Conservation (phyloP, 1,140 invertebrate species). For the Sitodiplosis mosellana region DNA sequence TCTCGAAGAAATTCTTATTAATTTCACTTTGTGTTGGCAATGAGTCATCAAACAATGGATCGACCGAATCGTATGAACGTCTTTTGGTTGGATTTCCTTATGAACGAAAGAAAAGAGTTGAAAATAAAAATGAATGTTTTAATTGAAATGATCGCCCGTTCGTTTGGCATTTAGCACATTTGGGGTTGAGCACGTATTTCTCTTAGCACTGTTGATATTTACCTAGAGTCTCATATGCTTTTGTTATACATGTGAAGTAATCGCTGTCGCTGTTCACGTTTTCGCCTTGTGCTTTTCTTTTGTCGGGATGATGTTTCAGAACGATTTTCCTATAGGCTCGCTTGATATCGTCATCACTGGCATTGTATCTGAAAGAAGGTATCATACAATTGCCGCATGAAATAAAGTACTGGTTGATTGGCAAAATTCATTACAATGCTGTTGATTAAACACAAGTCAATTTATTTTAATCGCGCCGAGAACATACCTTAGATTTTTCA, state of each 20-base stretch:
- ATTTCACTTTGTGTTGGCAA: constrained; percentile 58
- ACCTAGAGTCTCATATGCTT: constrained; percentile 62
- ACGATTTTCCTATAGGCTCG: constrained; percentile 84
- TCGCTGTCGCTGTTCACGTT: constrained; percentile 72
- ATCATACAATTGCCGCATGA: too few species aligned
- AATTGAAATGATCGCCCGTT: background rate
- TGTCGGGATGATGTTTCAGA: constrained; percentile 93
- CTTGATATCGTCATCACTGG: constrained; percentile 82
- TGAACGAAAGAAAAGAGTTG: background rate
- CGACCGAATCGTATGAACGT: constrained; percentile 87
- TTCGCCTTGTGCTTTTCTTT: constrained; percentile 74
- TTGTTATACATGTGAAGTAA: constrained; percentile 98
- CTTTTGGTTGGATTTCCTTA: constrained; percentile 63
- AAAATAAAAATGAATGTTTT: background rate
- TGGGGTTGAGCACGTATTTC: background rate
- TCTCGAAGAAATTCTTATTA: constrained; percentile 68
- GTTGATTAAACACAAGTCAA: background rate
- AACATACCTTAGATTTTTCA: constrained; percentile 50
- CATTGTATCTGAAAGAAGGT: constrained; percentile 31
- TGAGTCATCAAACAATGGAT: constrained; percentile 82
- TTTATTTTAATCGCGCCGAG: background rate
- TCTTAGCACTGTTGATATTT: too few species aligned
- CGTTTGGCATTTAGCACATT: background rate
- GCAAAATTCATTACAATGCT: too few species aligned
- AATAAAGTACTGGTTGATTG: too few species aligned